Percentiles rank a stretch among this genome's conserved stretches.
Conservation (phyloP, 2,888 invertebrate species). For the Amblyjoppa proteus region DNA sequence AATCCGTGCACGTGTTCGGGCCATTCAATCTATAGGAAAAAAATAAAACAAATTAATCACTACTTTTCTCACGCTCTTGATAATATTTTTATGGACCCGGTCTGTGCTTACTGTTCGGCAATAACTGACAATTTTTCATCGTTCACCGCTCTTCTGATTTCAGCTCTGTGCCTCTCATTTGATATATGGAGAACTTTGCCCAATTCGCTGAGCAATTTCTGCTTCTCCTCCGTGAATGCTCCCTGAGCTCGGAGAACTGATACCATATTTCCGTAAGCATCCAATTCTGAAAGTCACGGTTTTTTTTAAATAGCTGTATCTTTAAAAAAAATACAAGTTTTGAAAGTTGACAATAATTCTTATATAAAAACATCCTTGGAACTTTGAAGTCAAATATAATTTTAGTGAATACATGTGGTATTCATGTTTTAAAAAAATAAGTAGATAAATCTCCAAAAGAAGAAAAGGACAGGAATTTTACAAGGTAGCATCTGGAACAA, state of each 20-base stretch:
- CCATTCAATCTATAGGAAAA: slow-evolving; percentile 86
- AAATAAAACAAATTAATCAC: slow-evolving; percentile 61
- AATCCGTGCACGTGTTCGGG: slow-evolving; percentile 88
- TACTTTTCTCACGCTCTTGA: neutral
- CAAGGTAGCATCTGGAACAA: neutral
- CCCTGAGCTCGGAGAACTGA: slow-evolving; percentile 97
- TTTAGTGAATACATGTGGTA: neutral
- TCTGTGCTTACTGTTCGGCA: slow-evolving; percentile 92
- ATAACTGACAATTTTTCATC: slow-evolving; percentile 96
- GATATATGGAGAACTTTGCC: slow-evolving; percentile 94
- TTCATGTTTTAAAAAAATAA: neutral
- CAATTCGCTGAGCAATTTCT: slow-evolving; percentile 93
- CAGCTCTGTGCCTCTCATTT: slow-evolving; percentile 96
- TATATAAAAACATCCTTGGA: neutral
- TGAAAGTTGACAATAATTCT: neutral
- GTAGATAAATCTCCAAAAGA: neutral
- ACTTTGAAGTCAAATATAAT: neutral
- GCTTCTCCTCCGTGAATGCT: slow-evolving; percentile 93
- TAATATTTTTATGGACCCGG: neutral
- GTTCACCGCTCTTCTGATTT: slow-evolving; percentile 95
- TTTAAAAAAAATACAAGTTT: neutral
- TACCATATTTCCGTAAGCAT: slow-evolving; percentile 95
- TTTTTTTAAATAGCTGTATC: slow-evolving; percentile 62
- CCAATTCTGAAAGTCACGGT: slow-evolving; percentile 90
- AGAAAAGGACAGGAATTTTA: neutral